Conservation (phyloP, 2,113 vertebrate species). For the Gadus macrocephalus region DNA sequence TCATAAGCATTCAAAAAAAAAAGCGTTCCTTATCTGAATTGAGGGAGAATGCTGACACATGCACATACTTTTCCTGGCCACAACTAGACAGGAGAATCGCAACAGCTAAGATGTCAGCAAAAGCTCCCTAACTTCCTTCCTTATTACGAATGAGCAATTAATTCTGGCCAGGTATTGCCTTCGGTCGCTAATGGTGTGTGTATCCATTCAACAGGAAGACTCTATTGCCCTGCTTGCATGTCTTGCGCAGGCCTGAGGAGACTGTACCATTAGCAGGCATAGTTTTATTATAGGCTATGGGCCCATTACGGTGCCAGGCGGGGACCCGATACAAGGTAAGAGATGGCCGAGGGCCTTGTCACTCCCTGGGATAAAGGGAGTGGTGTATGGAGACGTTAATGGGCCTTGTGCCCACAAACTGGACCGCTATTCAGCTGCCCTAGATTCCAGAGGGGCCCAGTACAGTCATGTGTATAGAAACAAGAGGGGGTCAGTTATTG, state of each 20-base stretch:
- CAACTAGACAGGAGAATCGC: too few relatives aligned
- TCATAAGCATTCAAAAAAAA: too few relatives aligned
- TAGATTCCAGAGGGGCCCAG: constrained; percentile 11
- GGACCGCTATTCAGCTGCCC: constrained; percentile 21
- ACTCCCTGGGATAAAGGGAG: constrained; percentile 19
- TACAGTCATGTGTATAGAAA: constrained; percentile 24
- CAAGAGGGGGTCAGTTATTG: not conserved
- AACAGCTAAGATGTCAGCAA: too few relatives aligned
- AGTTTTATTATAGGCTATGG: constrained; percentile 10
- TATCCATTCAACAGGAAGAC: too few relatives aligned
- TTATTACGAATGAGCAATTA: too few relatives aligned
- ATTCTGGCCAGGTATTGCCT: too few relatives aligned
- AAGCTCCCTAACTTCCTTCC: too few relatives aligned
- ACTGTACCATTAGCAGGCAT: not conserved
- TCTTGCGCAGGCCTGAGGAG: not conserved
- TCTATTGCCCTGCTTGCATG: too few relatives aligned
- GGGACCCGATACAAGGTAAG: constrained; percentile 1
- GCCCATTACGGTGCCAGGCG: constrained; percentile 19
- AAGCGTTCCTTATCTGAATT: too few relatives aligned
- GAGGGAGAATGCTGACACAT: too few relatives aligned
- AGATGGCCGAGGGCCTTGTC: constrained; percentile 18
- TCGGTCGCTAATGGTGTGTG: too few relatives aligned
- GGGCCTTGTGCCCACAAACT: constrained; percentile 23
- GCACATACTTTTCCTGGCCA: too few relatives aligned
- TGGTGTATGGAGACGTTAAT: constrained; percentile 7